A percentile compares a stretch with the other conserved stretches of the same genome.
phyloP scores from a whole-genome alignment of 2,888 invertebrate species.

The Matsumyia berberina region DNA sequence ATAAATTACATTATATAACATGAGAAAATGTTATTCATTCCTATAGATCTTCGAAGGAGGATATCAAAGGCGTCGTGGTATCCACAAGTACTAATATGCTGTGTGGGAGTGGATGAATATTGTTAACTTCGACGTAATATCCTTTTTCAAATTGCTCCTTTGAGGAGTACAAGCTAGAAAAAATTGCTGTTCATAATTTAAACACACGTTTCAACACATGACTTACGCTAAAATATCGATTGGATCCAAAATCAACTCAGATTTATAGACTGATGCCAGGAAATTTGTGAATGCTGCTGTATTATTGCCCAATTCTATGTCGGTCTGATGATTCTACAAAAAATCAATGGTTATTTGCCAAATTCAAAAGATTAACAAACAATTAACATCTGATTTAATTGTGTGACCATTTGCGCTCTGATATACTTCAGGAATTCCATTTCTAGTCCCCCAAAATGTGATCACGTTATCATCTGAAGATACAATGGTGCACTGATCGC shows the following conservation, averaged over 20 bases:
- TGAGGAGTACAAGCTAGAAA: constrained; percentile 85
- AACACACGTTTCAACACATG: background rate
- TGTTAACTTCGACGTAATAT: constrained; percentile 86
- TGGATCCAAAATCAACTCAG: constrained; percentile 84
- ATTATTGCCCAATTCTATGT: constrained; percentile 82
- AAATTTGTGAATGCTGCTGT: constrained; percentile 84
- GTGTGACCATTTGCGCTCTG: constrained; percentile 45
- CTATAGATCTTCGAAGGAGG: constrained; percentile 80
- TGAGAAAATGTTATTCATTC: background rate
- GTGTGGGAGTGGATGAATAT: constrained; percentile 86
- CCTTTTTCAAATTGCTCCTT: constrained; percentile 85
- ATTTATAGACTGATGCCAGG: constrained; percentile 83
- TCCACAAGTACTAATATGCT: constrained; percentile 87
- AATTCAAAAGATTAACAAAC: background rate
- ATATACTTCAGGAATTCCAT: constrained; percentile 81
- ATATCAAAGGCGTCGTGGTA: constrained; percentile 86
- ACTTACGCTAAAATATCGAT: constrained; percentile 86
- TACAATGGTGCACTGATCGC: constrained; percentile 88
- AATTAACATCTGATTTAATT: constrained; percentile 47
- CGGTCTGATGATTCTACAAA: constrained; percentile 73
- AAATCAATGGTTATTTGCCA: background rate
- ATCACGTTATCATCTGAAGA: constrained; percentile 88
- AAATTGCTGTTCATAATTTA: constrained; percentile 30
- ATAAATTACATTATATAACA: constrained; percentile 72
- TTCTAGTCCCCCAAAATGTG: constrained; percentile 88